Evolutionary conservation across 2,888 invertebrate species (phyloP).

Genomic region (Xestoiulus laeticollis): DNA sequence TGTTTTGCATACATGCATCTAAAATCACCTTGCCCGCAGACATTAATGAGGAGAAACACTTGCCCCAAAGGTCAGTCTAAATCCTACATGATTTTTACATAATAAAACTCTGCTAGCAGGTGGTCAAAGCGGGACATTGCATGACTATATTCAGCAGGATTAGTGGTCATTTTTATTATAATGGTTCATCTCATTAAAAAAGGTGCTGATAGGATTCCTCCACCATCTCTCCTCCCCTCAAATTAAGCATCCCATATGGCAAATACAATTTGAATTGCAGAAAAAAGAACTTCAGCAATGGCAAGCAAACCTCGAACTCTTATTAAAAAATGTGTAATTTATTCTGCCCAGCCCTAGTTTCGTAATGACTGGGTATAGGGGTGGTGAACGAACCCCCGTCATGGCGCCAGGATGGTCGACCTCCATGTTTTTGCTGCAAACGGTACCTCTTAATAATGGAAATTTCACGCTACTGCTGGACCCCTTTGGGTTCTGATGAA

Average conservation of each 20-base stretch:
- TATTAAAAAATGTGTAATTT: constrained; percentile 32
- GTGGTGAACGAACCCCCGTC: constrained; percentile 8
- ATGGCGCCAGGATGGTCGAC: neutral
- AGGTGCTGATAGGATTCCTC: constrained; percentile 17
- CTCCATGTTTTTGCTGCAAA: constrained; percentile 4
- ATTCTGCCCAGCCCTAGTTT: constrained; percentile 33
- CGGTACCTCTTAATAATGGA: constrained; percentile 8
- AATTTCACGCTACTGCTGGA: constrained; percentile 16
- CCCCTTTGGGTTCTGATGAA: neutral
- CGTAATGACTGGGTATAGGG: constrained; percentile 32
- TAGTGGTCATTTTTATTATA: neutral
- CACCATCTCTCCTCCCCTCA: neutral
- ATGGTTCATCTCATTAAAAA: constrained; percentile 11
- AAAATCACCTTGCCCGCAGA: neutral
- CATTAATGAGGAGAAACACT: neutral
- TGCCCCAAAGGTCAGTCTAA: neutral
- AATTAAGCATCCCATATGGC: constrained; percentile 23
- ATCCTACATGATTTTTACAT: neutral
- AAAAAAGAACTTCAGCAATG: neutral
- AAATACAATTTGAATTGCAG: neutral
- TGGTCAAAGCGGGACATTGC: neutral
- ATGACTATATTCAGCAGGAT: neutral
- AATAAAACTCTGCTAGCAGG: neutral
- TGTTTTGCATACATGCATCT: neutral
- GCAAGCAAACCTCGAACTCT: constrained; percentile 2